phyloP scores from a whole-genome alignment of 2,113 vertebrate species.

The Acrocephalus kingi region DNA sequence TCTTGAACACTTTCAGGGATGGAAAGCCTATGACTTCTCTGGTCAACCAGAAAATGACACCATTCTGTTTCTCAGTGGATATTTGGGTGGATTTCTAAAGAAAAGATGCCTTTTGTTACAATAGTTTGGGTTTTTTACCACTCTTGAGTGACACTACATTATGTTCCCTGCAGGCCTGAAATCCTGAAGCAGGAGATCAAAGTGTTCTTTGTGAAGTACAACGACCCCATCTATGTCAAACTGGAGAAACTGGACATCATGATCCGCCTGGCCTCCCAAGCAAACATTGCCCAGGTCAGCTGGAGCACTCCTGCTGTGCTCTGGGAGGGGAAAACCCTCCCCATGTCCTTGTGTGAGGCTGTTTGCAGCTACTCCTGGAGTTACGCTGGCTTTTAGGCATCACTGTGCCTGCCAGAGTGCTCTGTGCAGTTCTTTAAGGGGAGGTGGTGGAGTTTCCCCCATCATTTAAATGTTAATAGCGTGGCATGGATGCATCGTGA shows the following conservation, averaged over 20 bases:
- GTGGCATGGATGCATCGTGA: background rate
- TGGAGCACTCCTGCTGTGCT: background rate
- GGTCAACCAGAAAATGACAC: background rate
- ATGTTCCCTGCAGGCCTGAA: constrained; percentile 84
- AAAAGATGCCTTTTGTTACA: background rate
- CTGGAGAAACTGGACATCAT: constrained; percentile 99
- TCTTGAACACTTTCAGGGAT: background rate
- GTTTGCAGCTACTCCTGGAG: background rate
- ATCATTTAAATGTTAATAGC: background rate
- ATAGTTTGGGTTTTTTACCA: background rate
- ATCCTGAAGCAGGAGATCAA: constrained; percentile 99
- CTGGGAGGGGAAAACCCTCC: background rate
- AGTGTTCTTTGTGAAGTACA: constrained; percentile 99
- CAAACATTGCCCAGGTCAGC: constrained; percentile 97
- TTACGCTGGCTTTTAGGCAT: background rate
- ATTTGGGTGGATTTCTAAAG: background rate
- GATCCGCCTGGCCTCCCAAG: constrained; percentile 97
- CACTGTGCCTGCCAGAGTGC: background rate
- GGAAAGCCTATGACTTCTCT: background rate
- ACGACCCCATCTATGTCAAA: constrained; percentile 98
- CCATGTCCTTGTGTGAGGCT: background rate
- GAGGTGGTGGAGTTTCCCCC: background rate
- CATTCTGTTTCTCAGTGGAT: background rate
- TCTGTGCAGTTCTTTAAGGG: background rate
- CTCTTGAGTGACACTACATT: background rate